phyloP scores from a whole-genome alignment of 2,113 vertebrate species.

The Corythornis cristatus region DNA sequence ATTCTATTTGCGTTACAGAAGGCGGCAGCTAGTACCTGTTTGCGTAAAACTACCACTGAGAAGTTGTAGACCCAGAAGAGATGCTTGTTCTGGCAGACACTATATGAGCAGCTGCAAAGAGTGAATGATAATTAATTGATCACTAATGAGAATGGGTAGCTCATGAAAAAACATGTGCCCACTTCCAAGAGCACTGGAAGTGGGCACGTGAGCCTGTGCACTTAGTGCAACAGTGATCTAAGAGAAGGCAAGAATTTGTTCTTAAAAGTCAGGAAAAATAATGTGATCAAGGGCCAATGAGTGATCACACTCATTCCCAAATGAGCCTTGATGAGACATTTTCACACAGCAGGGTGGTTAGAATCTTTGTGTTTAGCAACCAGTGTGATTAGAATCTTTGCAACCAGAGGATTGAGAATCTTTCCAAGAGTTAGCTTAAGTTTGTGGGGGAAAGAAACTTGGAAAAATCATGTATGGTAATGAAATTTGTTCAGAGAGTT shows the following conservation, averaged over 20 bases:
- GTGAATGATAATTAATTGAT: neutral
- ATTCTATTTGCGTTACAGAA: neutral
- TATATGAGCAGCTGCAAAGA: neutral
- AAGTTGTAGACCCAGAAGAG: neutral
- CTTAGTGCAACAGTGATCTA: neutral
- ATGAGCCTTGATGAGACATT: neutral
- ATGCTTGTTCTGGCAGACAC: neutral
- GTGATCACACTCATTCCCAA: neutral
- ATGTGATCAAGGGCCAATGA: neutral
- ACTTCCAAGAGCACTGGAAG: neutral
- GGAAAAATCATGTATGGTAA: neutral
- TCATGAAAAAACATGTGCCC: too few species aligned
- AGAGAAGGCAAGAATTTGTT: neutral
- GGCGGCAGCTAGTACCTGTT: neutral
- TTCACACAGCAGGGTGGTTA: neutral
- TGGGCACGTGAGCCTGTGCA: neutral
- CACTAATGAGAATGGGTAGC: neutral
- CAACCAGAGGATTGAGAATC: neutral
- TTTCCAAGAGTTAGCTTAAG: neutral
- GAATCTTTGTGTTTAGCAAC: neutral
- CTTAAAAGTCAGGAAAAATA: neutral
- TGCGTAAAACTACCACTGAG: accelerated
- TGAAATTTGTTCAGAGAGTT: neutral
- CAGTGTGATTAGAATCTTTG: neutral
- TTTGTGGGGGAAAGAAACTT: neutral